These are phyloP conservation scores for Hypena proboscidalis DNA, from an alignment of 2,888 invertebrate genomes.

Conservation along the genomic window DNA sequence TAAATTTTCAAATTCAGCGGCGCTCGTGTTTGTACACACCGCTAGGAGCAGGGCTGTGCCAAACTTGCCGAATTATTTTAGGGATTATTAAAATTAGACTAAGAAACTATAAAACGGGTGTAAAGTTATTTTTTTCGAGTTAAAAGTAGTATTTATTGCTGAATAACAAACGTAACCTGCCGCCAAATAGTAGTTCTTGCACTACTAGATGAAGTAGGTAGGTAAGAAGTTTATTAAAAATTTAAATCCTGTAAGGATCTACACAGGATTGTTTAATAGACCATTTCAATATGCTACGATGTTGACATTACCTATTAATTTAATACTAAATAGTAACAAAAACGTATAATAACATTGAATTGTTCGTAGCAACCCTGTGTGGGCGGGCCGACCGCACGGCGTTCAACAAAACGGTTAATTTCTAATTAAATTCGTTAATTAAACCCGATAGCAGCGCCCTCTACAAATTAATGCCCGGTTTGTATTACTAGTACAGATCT, in stretches of 20 bases:
- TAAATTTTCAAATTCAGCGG: conserved; percentile 79
- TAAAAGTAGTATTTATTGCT: too few species aligned
- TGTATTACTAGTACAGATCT: conserved; percentile 52
- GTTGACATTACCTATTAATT: too few species aligned
- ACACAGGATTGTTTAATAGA: too few species aligned
- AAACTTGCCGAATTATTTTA: not conserved
- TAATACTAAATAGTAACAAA: too few species aligned
- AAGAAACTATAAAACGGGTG: not conserved
- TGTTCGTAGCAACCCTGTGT: conserved; percentile 52
- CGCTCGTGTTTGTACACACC: conserved; percentile 50
- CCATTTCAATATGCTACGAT: too few species aligned
- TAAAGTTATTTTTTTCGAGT: too few species aligned
- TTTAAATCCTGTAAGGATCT: too few species aligned
- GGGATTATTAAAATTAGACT: not conserved
- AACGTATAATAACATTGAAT: not conserved
- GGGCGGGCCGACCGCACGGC: conserved; percentile 48
- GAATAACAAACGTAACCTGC: too few species aligned
- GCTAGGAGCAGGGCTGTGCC: conserved; percentile 53
- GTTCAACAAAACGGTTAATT: conserved; percentile 81
- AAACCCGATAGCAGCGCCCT: conserved; percentile 74
- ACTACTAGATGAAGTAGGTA: too few species aligned
- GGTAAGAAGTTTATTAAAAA: too few species aligned
- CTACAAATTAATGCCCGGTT: conserved; percentile 73
- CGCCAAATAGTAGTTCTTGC: too few species aligned
- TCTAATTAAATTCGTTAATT: conserved; percentile 86